Evolutionary conservation across 2,888 invertebrate species (phyloP), one percentile per base, ranked within the genome.

Genomic region (Alviniconcha strummeri): DNA sequence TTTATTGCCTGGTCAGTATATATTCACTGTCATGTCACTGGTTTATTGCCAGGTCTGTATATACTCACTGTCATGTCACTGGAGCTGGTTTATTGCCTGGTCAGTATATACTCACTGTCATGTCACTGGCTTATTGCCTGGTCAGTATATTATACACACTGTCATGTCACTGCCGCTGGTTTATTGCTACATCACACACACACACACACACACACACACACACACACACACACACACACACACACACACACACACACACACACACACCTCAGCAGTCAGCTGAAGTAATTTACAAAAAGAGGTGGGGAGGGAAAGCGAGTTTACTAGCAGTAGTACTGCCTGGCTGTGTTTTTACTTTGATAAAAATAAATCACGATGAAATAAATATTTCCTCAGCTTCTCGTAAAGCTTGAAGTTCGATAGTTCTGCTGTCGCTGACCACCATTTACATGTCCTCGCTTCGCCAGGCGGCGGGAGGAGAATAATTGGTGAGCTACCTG

Each of bases 41-140:
- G 91, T 74, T 87, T 91, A 80, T 89, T 93, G 86, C 91, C 93
- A 88, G 92, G 93, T 92, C 87, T 84, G 64, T 81, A 8, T 17
- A 17, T 7, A 3, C 36, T 36, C 36, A 36, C 36, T 36, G 36
- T 0, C 36, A 36, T 36, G 36, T 36, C 36, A 36, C 95, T 86
- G n/a, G n/a, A n/a, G n/a, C n/a, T n/a, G 95, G 91, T 76, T 87
- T 91, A 80, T 89, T 93, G 86, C 91, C 93, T 88, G 92, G 93
- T 92, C 87, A 85, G 64, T 81, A 8, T 17, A 17, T 17, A 36
- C 36, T 36, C 36, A 36, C 36, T 36, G 36, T 36, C 36, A 36
- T n/a, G n/a, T n/a, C n/a, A n/a, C 95, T 86, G 95, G 91, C 76
- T 87, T 91, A 80, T 89, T 93, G 86, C 91, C 93, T 88, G 92